phyloP scores from a whole-genome alignment of 2,888 invertebrate genomes.

The Hybos culiciformis region DNA sequence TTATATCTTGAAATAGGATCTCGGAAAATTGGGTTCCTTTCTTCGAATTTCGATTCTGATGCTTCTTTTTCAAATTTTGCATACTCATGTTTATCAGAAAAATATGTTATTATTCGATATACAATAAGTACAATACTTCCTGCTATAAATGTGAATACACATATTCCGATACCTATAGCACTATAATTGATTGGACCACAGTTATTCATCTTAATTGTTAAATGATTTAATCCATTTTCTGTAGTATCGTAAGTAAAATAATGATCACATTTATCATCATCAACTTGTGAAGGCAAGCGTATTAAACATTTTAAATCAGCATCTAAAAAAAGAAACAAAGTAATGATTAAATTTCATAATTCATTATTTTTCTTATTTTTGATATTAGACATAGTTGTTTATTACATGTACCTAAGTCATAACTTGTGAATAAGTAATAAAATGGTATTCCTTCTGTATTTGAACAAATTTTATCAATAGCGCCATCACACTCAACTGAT shows the following conservation, averaged over 20 bases:
- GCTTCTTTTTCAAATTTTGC: conserved; percentile 38
- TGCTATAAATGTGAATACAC: conserved; percentile 36
- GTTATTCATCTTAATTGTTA: conserved; percentile 22
- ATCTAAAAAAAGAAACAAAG: conserved; percentile 12
- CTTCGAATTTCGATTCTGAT: conserved; percentile 18
- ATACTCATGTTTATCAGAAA: conserved; percentile 41
- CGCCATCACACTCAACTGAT: conserved; percentile 16
- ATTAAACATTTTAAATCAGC: conserved; percentile 22
- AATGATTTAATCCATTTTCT: conserved; percentile 18
- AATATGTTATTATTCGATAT: conserved; percentile 35
- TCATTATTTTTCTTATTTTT: not conserved
- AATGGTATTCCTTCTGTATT: conserved; percentile 20
- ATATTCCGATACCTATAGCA: conserved; percentile 29
- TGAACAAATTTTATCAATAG: conserved; percentile 24
- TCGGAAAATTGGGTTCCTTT: conserved; percentile 46
- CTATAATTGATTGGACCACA: conserved; percentile 22
- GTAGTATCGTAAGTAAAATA: conserved; percentile 24
- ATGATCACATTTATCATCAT: conserved; percentile 27
- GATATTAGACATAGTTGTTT: not conserved
- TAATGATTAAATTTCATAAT: not conserved
- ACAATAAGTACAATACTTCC: conserved; percentile 38
- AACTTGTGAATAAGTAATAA: conserved; percentile 21
- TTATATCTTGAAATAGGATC: conserved; percentile 44
- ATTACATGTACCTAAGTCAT: conserved; percentile 17
- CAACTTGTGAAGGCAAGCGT: conserved; percentile 22